phyloP scores from a whole-genome alignment of 2,888 invertebrate species.

The Cheilosia soror region DNA sequence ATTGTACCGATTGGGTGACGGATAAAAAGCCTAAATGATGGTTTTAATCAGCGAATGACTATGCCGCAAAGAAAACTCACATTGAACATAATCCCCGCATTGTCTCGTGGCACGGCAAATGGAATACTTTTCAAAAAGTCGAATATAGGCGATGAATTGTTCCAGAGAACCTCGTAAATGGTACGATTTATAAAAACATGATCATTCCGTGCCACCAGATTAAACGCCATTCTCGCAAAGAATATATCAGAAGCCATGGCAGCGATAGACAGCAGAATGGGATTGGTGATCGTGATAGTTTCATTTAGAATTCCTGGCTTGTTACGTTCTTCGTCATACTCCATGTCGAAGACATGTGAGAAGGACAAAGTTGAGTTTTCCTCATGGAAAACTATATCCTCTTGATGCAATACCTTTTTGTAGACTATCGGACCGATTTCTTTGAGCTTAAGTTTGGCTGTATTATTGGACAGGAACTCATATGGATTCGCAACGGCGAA shows the following conservation, averaged over 20 bases:
- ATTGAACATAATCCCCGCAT: constrained; percentile 87
- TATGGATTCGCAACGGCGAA: constrained; percentile 92
- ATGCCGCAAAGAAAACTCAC: constrained; percentile 82
- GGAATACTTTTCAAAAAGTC: constrained; percentile 84
- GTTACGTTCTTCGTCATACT: constrained; percentile 86
- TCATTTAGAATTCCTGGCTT: constrained; percentile 85
- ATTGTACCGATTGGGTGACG: constrained; percentile 60
- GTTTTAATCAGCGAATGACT: not conserved
- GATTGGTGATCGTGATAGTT: constrained; percentile 83
- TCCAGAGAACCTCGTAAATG: constrained; percentile 87
- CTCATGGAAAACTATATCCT: constrained; percentile 67
- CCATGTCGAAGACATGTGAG: constrained; percentile 79
- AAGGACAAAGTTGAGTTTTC: constrained; percentile 82
- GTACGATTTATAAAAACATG: constrained; percentile 84
- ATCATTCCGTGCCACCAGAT: constrained; percentile 51
- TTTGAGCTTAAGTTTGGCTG: constrained; percentile 86
- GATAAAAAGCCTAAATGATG: constrained; percentile 58
- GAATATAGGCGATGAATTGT: constrained; percentile 87
- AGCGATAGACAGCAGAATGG: constrained; percentile 64
- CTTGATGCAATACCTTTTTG: constrained; percentile 47
- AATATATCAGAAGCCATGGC: constrained; percentile 50
- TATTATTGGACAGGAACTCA: constrained; percentile 86
- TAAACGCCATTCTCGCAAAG: constrained; percentile 47
- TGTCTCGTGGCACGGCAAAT: constrained; percentile 82
- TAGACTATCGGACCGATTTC: constrained; percentile 88